These are phyloP conservation scores for Mobula hypostoma DNA, from an alignment of 2,113 vertebrate species.

Conservation along the genomic window DNA sequence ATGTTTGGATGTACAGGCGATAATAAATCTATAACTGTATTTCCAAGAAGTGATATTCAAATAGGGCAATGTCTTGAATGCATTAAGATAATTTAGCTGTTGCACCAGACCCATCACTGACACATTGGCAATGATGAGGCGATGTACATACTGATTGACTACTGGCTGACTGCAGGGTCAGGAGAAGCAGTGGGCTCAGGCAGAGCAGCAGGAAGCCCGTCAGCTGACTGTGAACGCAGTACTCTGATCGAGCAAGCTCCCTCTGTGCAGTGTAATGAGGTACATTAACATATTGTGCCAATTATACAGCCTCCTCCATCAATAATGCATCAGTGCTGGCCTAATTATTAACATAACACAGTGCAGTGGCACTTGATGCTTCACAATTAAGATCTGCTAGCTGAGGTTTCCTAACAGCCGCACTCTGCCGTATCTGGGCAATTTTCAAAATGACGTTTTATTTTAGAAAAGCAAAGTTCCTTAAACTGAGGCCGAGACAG, in stretches of 20 bases:
- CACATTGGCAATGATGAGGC: background rate
- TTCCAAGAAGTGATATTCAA: background rate
- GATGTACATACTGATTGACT: background rate
- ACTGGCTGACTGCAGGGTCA: background rate
- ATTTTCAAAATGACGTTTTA: background rate
- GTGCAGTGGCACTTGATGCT: background rate
- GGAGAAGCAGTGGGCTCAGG: background rate
- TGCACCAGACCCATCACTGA: background rate
- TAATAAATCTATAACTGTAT: too few species aligned
- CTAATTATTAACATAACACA: constrained; percentile 34
- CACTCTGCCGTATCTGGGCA: background rate
- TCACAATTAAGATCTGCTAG: constrained; percentile 15
- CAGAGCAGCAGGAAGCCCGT: background rate
- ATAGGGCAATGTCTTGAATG: background rate
- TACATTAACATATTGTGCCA: constrained; percentile 33
- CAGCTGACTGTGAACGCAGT: background rate
- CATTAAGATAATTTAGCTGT: constrained; percentile 22
- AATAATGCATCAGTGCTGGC: constrained; percentile 36
- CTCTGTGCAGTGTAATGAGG: constrained; percentile 16
- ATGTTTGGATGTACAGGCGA: too few species aligned
- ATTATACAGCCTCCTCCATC: constrained; percentile 14
- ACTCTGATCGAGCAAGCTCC: background rate
- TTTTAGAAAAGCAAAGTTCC: background rate
- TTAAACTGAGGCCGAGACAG: too few species aligned
- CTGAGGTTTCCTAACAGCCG: background rate